Evolutionary conservation across 2,888 invertebrate genomes (phyloP), one percentile per base, ranked within the genome.

Genomic region (Chouioia cunea): DNA sequence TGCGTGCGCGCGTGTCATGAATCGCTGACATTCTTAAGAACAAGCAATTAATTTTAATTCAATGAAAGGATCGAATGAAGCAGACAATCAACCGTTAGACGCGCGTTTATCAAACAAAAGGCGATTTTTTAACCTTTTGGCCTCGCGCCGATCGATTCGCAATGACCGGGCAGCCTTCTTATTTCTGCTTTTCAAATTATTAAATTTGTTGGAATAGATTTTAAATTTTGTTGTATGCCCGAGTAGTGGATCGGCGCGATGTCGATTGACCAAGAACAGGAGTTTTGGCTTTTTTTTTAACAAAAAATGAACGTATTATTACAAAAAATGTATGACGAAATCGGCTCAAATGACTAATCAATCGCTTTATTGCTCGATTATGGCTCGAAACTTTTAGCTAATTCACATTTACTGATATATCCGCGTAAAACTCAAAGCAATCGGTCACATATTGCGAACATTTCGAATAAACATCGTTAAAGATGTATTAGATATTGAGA

Each of bases 181-280:
- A 44, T 57, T 10, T 46, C 59, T 36, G 8, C 48, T 36, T 53
- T 64, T 76, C 78, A 76, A 77, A 73, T 75, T 77, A 78, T 79
- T 80, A 76, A 81, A 79, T 82, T 82, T 81, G 80, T 82, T 82
- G 23, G 71, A 73, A 79, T 82, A 77, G 78, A 82, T 82, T 81
- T 83, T 82, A 82, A 81, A 82, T 83, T 82, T 82, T 82, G 79
- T 83, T 83, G 77, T 78, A 53, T 53, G 76, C 65, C 72, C 74
- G 75, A 23, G n/a, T 57, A 57, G 69, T 65, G 59, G 56, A 60
- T 68, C 50, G 68, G 50, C 46, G 54, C 59, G 59, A 71, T 48
- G 58, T 68, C 47, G 59, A 54, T 18, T 36, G 18, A 54, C 54
- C 54, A 68, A 43, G 44, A 59, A 20, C 65, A 62, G 68, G 72